These are phyloP conservation scores for Lynx canadensis DNA, from an alignment of 2,113 vertebrate genomes.

Conservation along the genomic window DNA sequence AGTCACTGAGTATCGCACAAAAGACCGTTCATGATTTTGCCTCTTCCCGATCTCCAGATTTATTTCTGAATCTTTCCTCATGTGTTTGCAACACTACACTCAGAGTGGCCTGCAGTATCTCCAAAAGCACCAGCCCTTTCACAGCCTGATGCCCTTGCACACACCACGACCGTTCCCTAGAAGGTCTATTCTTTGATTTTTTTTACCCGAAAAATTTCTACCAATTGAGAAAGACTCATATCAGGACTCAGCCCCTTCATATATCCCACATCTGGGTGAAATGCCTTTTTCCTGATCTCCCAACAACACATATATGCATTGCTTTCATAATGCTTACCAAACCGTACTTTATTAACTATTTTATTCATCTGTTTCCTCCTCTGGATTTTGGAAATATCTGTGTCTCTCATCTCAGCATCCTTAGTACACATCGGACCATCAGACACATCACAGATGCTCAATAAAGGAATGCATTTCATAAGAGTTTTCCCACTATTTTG, in stretches of 20 bases:
- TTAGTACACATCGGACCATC: background rate
- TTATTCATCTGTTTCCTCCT: background rate
- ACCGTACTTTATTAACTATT: background rate
- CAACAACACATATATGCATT: background rate
- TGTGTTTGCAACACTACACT: background rate
- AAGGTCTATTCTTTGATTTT: background rate
- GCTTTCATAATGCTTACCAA: background rate
- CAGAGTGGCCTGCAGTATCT: background rate
- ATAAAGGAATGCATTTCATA: background rate
- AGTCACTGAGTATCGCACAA: background rate
- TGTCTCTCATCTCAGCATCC: background rate
- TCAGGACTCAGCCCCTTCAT: background rate
- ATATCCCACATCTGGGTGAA: background rate
- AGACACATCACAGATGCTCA: constrained; percentile 5
- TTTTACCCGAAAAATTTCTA: background rate
- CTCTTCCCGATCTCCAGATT: background rate
- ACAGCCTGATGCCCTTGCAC: background rate
- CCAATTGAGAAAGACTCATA: background rate
- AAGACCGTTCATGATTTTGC: background rate
- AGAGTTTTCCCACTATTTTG: background rate
- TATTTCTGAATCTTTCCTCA: background rate
- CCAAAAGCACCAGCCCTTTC: background rate
- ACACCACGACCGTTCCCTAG: background rate
- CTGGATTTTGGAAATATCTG: background rate
- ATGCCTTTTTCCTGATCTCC: background rate